Evolutionary conservation across 2,888 invertebrate species (phyloP).

Genomic region (Eupithecia pulchellata): DNA sequence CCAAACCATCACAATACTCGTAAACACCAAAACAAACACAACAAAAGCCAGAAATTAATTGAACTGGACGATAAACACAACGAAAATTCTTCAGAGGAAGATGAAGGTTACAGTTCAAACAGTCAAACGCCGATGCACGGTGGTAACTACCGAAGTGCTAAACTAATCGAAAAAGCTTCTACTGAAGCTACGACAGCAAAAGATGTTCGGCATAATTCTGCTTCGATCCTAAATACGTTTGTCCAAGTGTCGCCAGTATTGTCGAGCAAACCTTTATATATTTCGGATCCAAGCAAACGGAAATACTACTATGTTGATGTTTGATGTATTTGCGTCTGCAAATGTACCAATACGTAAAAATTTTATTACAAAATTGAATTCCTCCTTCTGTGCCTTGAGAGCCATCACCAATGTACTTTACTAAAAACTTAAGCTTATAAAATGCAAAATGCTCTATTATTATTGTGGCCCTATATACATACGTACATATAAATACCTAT

Average conservation of each 20-base stretch:
- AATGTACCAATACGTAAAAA: background rate
- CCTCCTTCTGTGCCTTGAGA: background rate
- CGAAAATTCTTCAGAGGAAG: constrained; percentile 50
- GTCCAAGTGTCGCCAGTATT: constrained; percentile 72
- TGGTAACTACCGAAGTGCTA: constrained; percentile 76
- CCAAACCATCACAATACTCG: constrained; percentile 51
- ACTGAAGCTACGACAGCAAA: constrained; percentile 48
- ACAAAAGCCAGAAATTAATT: constrained; percentile 62
- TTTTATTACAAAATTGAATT: background rate
- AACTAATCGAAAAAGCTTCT: constrained; percentile 53
- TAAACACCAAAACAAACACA: constrained; percentile 38
- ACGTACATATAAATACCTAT: too few species aligned
- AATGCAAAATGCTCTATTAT: background rate
- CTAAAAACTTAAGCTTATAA: background rate
- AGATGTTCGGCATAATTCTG: constrained; percentile 60
- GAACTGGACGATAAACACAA: constrained; percentile 64
- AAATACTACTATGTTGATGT: constrained; percentile 81
- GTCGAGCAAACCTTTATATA: constrained; percentile 72
- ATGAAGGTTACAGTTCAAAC: constrained; percentile 53
- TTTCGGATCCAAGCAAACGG: constrained; percentile 80
- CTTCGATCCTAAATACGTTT: constrained; percentile 70
- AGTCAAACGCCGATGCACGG: constrained; percentile 68
- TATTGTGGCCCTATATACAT: background rate
- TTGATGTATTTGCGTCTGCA: constrained; percentile 35
- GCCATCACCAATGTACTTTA: background rate